A percentile compares a stretch with the other conserved stretches of the same genome.
Evolutionary conservation across 2,888 invertebrate genomes (phyloP).

Genomic region (Biston stratarius): DNA sequence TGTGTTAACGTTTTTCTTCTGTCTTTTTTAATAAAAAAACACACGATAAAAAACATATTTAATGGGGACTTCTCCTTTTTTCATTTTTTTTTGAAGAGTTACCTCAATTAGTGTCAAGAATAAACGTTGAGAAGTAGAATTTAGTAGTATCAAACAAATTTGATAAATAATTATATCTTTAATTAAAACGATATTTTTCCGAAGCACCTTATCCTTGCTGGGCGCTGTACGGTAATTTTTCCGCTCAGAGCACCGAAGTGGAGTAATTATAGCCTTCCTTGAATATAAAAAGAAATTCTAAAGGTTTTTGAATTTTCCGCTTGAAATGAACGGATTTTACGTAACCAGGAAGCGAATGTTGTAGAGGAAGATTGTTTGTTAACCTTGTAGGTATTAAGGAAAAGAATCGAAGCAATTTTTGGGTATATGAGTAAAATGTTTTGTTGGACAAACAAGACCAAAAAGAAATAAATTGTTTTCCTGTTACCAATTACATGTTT

Average conservation of each 20-base stretch:
- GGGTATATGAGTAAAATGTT: neutral
- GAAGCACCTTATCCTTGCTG: neutral
- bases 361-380: conserved; percentile 3
- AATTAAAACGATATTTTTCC: neutral
- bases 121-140: no score
- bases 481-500: neutral
- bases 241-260: conserved; percentile 15
- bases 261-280: conserved; percentile 19
- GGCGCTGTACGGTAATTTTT: conserved; percentile 15
- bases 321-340: conserved; percentile 11
- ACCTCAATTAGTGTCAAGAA: no score
- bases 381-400: conserved; percentile 14
- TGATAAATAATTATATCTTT: no score
- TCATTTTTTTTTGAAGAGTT: no score
- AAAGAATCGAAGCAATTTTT: conserved; percentile 1
- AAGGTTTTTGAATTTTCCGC: conserved; percentile 15
- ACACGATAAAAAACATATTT: no score
- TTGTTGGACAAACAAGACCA: neutral
- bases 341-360: conserved; percentile 5
- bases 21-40: no score
- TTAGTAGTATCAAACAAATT: no score
- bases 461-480: neutral
- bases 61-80: no score
- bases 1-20: no score
- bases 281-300: conserved; percentile 14